Percentiles rank a stretch among this genome's conserved stretches.
phyloP scores from a whole-genome alignment of 2,888 invertebrate genomes.

The Metellina segmentata region DNA sequence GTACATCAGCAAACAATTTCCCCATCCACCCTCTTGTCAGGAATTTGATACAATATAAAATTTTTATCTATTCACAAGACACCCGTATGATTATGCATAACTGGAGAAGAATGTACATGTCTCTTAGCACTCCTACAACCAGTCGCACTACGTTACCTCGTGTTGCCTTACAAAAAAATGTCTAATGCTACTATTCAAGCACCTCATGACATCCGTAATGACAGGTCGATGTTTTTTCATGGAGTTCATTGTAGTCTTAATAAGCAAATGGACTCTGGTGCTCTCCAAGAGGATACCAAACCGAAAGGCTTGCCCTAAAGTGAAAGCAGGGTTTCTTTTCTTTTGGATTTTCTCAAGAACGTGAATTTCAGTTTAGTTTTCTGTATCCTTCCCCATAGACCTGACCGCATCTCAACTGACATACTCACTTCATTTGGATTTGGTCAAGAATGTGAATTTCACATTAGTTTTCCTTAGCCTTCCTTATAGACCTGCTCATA shows the following conservation, averaged over 20 bases:
- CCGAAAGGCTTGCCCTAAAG: not conserved
- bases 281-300: not conserved
- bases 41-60: not conserved
- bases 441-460: no score
- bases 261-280: not conserved
- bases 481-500: no score
- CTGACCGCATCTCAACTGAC: no score
- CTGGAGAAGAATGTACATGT: not conserved
- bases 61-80: not conserved
- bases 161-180: not conserved
- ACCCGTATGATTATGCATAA: not conserved
- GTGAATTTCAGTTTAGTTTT: not conserved
- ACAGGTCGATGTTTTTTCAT: not conserved
- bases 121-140: not conserved
- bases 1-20: not conserved
- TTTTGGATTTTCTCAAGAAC: not conserved
- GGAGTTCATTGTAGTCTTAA: not conserved
- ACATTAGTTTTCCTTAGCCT: no score
- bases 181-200: not conserved
- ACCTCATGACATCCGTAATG: not conserved
- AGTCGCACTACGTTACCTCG: not conserved
- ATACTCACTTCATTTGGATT: no score
- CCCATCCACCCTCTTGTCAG: not conserved
- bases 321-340: not conserved
- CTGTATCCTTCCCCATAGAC: not conserved